Evolutionary conservation across 2,113 vertebrate species (phyloP), one percentile per base, ranked within the genome.

Genomic region (Cephalopholis sonnerati): DNA sequence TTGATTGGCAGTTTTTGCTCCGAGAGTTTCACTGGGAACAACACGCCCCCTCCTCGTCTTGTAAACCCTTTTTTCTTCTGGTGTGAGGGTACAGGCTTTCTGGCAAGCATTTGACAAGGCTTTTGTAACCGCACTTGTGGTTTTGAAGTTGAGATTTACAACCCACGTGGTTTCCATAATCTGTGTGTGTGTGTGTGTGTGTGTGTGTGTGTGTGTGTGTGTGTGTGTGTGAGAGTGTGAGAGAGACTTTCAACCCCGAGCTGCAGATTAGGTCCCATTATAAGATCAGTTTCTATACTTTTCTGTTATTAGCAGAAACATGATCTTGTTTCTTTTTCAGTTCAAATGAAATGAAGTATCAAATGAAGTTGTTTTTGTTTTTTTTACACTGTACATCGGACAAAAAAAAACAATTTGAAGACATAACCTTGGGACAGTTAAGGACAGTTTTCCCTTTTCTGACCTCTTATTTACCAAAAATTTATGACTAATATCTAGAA

Each of bases 101-200:
- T 72, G 36, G 58, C 36, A 69, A 76, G 65, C 7, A 50, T 63
- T 68, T 64, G 0, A 55, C 61, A 15, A 71, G 24, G 11, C 63
- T 70, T 71, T 64, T 74, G 39, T 51, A 77, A 68, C 78, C 75
- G 67, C 83, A 74, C 58, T 61, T 86, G 55, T 7, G 69, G 79
- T 86, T 86, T 86, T 74, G 57, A 65, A 29, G 29, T 39, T 65
- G 27, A 75, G 79, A 78, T 89, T 87, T 88, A 81, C 53, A 62
- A 59, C 69, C 57, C 86, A 89, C 50, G 44, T 90, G 77, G 71
- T 87, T 85, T 84, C 59, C 72, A 55, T 86, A 76, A 86, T 78
- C 66, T 88, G 25, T 67, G 18, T 79, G 59, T 57, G 1, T 46
- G 53, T 51, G 64, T 59, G 25, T 67, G 27, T 18, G 65, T 50